Conservation (phyloP, 2,797 vertebrate genomes). For the Poeciliopsis gracilis region DNA sequence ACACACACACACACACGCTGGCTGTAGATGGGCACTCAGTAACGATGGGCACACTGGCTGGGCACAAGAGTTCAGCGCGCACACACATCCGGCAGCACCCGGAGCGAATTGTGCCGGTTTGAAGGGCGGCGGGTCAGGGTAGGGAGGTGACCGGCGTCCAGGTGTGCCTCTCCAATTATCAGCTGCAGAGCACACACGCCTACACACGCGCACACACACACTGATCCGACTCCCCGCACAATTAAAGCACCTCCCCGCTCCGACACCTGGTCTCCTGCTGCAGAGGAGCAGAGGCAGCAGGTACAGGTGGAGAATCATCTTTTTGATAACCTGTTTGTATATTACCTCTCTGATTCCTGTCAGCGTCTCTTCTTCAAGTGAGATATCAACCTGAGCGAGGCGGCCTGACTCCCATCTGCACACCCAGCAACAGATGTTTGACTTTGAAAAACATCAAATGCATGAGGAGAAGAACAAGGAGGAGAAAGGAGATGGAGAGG, state of each 20-base stretch:
- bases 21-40: slow-evolving; percentile 39
- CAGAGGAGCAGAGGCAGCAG: slow-evolving; percentile 14
- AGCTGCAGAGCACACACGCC: slow-evolving; percentile 34
- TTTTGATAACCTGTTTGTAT: slow-evolving; percentile 57
- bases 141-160: slow-evolving; percentile 74
- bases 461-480: slow-evolving; percentile 5
- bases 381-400: slow-evolving; percentile 15
- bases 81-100: slow-evolving; percentile 36
- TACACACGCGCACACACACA: background rate
- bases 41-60: slow-evolving; percentile 11
- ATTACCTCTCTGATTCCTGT: slow-evolving; percentile 35
- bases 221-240: slow-evolving; percentile 49
- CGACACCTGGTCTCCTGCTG: slow-evolving; percentile 67
- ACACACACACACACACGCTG: slow-evolving; percentile 19
- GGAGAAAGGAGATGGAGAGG: slow-evolving; percentile 14
- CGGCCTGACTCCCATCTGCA: slow-evolving; percentile 23
- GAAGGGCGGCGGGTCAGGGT: slow-evolving; percentile 67
- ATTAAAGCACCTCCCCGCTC: slow-evolving; percentile 62
- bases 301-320: slow-evolving; percentile 26
- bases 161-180: slow-evolving; percentile 77
- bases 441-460: slow-evolving; percentile 62
- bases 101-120: slow-evolving; percentile 58
- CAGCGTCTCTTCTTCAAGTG: slow-evolving; percentile 43
- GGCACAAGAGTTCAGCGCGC: slow-evolving; percentile 36
- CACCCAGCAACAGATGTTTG: slow-evolving; percentile 49